phyloP scores from a whole-genome alignment of 2,113 vertebrate species.

The Hippolais icterina region DNA sequence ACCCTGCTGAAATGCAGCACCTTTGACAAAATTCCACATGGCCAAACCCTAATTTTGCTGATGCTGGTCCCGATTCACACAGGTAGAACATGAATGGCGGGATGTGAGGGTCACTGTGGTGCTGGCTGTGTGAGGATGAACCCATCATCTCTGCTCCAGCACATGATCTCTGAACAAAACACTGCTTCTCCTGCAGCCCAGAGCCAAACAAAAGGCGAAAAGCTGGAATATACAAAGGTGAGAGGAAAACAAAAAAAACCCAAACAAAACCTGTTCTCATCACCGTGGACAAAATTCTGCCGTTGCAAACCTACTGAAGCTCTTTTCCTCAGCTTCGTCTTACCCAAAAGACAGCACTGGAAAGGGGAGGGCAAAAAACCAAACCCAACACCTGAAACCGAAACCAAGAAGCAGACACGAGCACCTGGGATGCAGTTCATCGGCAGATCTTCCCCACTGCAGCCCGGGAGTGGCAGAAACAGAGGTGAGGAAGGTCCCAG shows the following conservation, averaged over 20 bases:
- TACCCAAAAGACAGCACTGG: not conserved
- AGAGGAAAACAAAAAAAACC: not conserved
- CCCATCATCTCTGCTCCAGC: not conserved
- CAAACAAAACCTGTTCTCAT: not conserved
- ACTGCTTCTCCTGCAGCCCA: not conserved
- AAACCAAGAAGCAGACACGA: not conserved
- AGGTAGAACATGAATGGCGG: not conserved
- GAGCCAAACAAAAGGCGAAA: not conserved
- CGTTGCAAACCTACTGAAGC: not conserved
- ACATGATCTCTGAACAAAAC: not conserved
- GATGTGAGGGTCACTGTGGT: not conserved
- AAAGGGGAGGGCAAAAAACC: not conserved
- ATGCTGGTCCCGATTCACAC: not conserved
- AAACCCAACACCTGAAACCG: not conserved
- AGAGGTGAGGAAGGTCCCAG: not conserved
- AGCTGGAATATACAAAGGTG: not conserved
- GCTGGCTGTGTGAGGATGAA: not conserved
- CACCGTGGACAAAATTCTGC: not conserved
- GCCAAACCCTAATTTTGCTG: not conserved
- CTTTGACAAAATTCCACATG: not conserved
- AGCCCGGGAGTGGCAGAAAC: not conserved
- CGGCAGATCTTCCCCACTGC: slow-evolving; percentile 30
- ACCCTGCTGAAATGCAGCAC: not conserved
- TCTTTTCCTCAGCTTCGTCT: not conserved
- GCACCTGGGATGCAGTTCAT: slow-evolving; percentile 75